phyloP scores from a whole-genome alignment of 2,113 vertebrate species.

The Emydura subglobosa region DNA sequence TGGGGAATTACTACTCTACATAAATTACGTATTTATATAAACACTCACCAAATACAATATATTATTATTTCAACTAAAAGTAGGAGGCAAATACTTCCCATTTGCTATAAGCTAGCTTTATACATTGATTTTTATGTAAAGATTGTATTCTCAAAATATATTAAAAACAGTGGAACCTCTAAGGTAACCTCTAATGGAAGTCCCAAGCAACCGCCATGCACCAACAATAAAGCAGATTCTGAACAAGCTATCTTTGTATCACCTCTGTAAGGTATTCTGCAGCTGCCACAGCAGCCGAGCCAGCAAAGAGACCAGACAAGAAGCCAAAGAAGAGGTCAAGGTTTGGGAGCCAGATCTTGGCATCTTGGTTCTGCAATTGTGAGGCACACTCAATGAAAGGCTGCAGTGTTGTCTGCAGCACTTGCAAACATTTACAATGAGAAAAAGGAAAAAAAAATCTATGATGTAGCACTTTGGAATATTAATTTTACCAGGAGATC shows the following conservation, averaged over 20 bases:
- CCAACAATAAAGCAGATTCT: background rate
- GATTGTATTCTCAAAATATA: background rate
- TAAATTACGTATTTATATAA: background rate
- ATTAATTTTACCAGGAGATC: background rate
- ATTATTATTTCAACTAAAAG: background rate
- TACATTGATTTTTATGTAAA: background rate
- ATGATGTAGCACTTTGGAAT: background rate
- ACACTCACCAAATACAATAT: background rate
- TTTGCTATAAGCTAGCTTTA: background rate
- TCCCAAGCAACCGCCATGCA: background rate
- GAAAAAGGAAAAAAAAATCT: background rate
- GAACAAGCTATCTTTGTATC: background rate
- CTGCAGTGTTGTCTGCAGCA: slow-evolving; percentile 5
- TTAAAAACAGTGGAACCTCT: background rate
- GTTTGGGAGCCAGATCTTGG: slow-evolving; percentile 38
- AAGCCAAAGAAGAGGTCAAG: slow-evolving; percentile 16
- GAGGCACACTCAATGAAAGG: slow-evolving; percentile 13
- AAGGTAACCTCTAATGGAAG: background rate
- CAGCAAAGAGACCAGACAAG: slow-evolving; percentile 35
- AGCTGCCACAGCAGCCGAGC: slow-evolving; percentile 36
- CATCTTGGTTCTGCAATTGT: slow-evolving; percentile 45
- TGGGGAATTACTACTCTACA: background rate
- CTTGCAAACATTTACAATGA: slow-evolving; percentile 29
- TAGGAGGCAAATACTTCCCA: background rate
- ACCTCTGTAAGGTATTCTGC: rapidly evolving